phyloP scores from a whole-genome alignment of 1,140 invertebrate genomes.

The Drosophila orosa region DNA sequence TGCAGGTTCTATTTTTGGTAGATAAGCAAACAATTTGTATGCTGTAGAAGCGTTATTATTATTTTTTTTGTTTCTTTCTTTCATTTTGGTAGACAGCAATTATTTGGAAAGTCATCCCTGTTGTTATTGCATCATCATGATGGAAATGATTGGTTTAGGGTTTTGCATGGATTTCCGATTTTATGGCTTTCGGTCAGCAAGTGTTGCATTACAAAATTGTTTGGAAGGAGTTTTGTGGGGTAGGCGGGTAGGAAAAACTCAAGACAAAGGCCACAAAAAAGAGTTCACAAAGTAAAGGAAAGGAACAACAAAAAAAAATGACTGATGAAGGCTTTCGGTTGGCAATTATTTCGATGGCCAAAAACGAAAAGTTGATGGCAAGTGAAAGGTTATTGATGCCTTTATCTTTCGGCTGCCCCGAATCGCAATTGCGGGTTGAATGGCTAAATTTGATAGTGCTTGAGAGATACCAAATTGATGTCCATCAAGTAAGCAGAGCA shows the following conservation, averaged over 20 bases:
- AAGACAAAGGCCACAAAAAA: conserved; percentile 32
- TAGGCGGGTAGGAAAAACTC: background rate
- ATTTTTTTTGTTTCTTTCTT: background rate
- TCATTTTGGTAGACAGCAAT: conserved; percentile 23
- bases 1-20: conserved; percentile 30
- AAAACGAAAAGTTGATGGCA: conserved; percentile 47
- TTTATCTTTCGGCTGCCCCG: conserved; percentile 27
- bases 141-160: conserved; percentile 44
- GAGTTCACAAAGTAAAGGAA: conserved; percentile 20
- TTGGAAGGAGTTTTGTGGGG: conserved; percentile 8
- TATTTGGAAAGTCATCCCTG: conserved; percentile 32
- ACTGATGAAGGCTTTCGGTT: conserved; percentile 43
- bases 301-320: conserved; percentile 19
- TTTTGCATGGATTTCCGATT: conserved; percentile 36
- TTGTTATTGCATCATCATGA: conserved; percentile 53
- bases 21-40: conserved; percentile 43
- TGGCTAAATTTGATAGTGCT: conserved; percentile 44
- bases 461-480: conserved; percentile 31
- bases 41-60: background rate
- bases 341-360: conserved; percentile 54
- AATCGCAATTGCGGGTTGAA: conserved; percentile 37
- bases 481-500: no score
- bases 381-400: conserved; percentile 57
- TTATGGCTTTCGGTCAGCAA: conserved; percentile 45
- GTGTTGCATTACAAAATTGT: conserved; percentile 57